A percentile compares a stretch with the other conserved stretches of the same genome.
Conservation (phyloP, 2,113 vertebrate genomes). For the Ciconia stormi region DNA sequence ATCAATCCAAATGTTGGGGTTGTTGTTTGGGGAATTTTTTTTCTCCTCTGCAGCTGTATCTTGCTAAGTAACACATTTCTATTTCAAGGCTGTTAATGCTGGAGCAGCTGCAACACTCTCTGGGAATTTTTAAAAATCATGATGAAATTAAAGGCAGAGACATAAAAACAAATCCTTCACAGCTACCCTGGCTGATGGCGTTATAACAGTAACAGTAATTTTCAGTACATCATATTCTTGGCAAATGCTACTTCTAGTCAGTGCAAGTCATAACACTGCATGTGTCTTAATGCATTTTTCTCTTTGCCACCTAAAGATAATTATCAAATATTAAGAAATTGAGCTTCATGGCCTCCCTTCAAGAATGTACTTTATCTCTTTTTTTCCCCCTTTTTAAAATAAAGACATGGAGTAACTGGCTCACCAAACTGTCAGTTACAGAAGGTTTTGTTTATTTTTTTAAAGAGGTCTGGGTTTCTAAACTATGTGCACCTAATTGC, state of each 20-base stretch:
- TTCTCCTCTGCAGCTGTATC: constrained; percentile 76
- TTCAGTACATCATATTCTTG: constrained; percentile 44
- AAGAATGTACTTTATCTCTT: not conserved
- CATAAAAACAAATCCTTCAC: constrained; percentile 57
- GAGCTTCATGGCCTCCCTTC: not conserved
- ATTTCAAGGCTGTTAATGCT: constrained; percentile 76
- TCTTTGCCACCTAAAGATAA: not conserved
- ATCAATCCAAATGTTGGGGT: constrained; percentile 72
- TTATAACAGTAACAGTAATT: constrained; percentile 57
- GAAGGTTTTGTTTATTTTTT: not conserved
- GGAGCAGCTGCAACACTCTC: constrained; percentile 74
- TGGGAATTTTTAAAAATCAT: constrained; percentile 73
- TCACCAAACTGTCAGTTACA: not conserved
- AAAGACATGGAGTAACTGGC: not conserved
- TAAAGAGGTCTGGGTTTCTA: not conserved
- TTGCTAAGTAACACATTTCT: constrained; percentile 75
- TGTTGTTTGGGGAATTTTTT: constrained; percentile 58
- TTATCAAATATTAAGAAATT: constrained; percentile 28
- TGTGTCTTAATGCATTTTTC: not conserved
- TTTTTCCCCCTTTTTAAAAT: not conserved
- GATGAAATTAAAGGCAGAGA: constrained; percentile 73
- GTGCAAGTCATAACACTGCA: not conserved
- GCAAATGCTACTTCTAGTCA: constrained; percentile 26
- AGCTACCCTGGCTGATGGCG: constrained; percentile 40
- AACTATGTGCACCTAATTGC: not conserved